Evolutionary conservation across 2,797 vertebrate species (phyloP).

Genomic region (Oryzias sinensis): DNA sequence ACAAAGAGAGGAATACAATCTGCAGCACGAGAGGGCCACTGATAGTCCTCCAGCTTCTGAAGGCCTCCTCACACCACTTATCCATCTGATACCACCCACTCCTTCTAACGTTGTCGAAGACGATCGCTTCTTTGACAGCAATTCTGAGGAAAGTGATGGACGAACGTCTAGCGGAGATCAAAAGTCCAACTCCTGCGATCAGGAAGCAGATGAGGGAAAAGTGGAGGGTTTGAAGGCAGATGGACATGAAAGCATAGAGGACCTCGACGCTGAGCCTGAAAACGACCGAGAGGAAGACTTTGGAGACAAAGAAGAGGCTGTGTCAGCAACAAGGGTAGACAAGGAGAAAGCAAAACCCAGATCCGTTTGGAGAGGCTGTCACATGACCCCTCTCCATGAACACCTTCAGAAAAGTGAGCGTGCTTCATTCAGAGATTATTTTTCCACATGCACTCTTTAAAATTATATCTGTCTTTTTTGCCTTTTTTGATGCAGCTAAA

Average conservation of each 20-base stretch:
- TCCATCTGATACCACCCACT: slow-evolving; percentile 75
- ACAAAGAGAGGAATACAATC: slow-evolving; percentile 44
- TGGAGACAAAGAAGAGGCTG: slow-evolving; percentile 29
- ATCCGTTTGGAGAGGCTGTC: slow-evolving; percentile 48
- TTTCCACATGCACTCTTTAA: no score
- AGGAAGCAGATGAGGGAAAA: slow-evolving; percentile 29
- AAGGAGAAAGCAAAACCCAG: slow-evolving; percentile 34
- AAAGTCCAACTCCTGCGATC: slow-evolving; percentile 30
- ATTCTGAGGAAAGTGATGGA: slow-evolving; percentile 52
- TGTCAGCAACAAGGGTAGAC: slow-evolving; percentile 15
- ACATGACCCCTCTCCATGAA: slow-evolving; percentile 65
- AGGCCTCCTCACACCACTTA: slow-evolving; percentile 62
- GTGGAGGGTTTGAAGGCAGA: slow-evolving; percentile 21
- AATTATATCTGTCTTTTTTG: no score
- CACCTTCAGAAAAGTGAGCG: slow-evolving; percentile 72
- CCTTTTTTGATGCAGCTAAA: no score
- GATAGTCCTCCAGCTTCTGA: slow-evolving; percentile 21
- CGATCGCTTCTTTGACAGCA: slow-evolving; percentile 76
- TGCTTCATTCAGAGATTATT: neutral
- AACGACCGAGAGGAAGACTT: slow-evolving; percentile 4
- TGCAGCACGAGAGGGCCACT: slow-evolving; percentile 39
- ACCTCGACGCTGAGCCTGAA: slow-evolving; percentile 5
- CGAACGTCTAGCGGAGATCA: slow-evolving; percentile 45
- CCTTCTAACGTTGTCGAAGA: slow-evolving; percentile 64
- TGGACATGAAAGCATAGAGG: slow-evolving; percentile 11